These are phyloP conservation scores for Taxidea taxus DNA, from an alignment of 2,113 vertebrate genomes.

Conservation along the genomic window DNA sequence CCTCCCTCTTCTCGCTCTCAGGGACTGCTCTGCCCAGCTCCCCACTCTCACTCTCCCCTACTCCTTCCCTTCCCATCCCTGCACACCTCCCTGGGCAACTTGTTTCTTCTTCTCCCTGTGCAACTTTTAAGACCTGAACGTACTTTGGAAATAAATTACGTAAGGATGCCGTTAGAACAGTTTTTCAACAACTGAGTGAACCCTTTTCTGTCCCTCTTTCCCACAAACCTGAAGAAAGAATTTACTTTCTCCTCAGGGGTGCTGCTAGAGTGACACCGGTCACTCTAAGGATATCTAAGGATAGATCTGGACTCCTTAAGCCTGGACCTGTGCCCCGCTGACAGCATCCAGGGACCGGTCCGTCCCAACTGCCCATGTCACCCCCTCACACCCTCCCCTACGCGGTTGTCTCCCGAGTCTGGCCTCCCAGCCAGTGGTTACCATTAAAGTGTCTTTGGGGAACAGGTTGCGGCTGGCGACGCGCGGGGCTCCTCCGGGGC, in stretches of 20 bases:
- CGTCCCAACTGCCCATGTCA: rapidly evolving
- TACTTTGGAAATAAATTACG: not conserved
- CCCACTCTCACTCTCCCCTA: too few species aligned
- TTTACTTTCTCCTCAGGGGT: not conserved
- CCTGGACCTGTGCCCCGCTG: not conserved
- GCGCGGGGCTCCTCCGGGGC: constrained; percentile 86
- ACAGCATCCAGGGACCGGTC: rapidly evolving
- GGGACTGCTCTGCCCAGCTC: rapidly evolving
- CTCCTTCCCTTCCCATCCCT: too few species aligned
- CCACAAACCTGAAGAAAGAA: not conserved
- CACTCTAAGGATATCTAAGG: too few species aligned
- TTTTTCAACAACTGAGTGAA: not conserved
- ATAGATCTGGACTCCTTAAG: not conserved
- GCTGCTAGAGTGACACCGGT: not conserved
- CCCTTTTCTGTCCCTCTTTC: not conserved
- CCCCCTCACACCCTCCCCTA: rapidly evolving
- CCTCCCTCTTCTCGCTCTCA: not conserved
- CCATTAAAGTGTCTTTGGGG: constrained; percentile 96
- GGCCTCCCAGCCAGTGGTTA: constrained; percentile 63
- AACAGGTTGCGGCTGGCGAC: constrained; percentile 96
- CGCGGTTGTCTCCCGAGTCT: rapidly evolving
- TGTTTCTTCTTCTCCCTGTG: not conserved
- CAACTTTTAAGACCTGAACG: not conserved
- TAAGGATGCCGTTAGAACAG: not conserved
- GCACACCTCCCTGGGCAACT: not conserved